Conservation (phyloP, 2,113 vertebrate species). For the Chionis minor region DNA sequence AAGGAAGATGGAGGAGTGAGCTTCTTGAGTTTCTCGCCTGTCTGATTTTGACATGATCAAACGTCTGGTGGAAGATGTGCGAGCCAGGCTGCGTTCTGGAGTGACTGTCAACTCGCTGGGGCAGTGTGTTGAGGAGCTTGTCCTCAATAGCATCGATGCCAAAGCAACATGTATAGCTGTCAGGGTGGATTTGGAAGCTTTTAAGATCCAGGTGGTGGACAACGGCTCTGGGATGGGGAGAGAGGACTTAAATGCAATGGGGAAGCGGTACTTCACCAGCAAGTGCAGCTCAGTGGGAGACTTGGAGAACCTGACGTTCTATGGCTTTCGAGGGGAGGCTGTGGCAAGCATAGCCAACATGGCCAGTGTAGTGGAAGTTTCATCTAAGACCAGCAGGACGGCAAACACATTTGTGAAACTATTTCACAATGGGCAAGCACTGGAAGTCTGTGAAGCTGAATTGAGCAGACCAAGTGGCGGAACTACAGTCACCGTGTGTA, state of each 20-base stretch:
- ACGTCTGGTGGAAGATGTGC: constrained; percentile 81
- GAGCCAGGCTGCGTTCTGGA: constrained; percentile 86
- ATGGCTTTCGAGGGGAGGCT: constrained; percentile 93
- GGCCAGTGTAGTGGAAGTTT: constrained; percentile 87
- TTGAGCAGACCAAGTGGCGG: constrained; percentile 82
- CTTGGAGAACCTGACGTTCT: constrained; percentile 84
- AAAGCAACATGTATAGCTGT: constrained; percentile 90
- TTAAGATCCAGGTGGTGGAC: constrained; percentile 92
- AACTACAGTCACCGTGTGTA: constrained; percentile 87
- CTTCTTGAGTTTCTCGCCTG: background rate
- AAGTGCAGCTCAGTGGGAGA: constrained; percentile 86
- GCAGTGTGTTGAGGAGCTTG: constrained; percentile 92
- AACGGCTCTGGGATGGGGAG: constrained; percentile 85
- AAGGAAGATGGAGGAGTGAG: background rate
- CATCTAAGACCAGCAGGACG: constrained; percentile 79
- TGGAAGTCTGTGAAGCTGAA: constrained; percentile 81
- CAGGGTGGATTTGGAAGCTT: constrained; percentile 88
- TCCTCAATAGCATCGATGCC: constrained; percentile 91
- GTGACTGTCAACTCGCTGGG: constrained; percentile 83
- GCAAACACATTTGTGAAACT: constrained; percentile 85
- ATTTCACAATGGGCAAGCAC: constrained; percentile 83
- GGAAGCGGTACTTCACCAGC: constrained; percentile 88
- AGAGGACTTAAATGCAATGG: constrained; percentile 82
- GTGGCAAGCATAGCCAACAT: constrained; percentile 87
- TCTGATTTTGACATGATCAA: constrained; percentile 83